These are phyloP conservation scores for Xyrauchen texanus DNA, from an alignment of 2,113 vertebrate species.

Conservation along the genomic window DNA sequence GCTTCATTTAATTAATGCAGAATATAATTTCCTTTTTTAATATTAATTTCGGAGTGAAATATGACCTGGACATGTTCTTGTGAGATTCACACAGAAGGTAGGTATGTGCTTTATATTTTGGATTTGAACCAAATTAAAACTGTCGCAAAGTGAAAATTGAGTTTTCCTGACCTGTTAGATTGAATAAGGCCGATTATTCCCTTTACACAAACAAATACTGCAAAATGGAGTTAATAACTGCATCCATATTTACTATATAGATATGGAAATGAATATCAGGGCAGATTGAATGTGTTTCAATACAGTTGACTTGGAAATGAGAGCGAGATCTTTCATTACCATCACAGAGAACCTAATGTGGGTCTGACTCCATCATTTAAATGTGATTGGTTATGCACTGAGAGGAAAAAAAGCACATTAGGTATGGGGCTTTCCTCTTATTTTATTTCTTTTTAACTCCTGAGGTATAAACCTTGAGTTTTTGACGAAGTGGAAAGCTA, in stretches of 20 bases:
- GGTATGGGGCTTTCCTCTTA: slow-evolving; percentile 47
- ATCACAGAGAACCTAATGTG: slow-evolving; percentile 39
- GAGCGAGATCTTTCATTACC: slow-evolving; percentile 41
- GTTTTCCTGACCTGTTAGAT: not conserved
- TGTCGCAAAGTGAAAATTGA: slow-evolving; percentile 15
- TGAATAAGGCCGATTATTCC: slow-evolving; percentile 34
- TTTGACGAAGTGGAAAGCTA: slow-evolving; percentile 15
- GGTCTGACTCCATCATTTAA: slow-evolving; percentile 44
- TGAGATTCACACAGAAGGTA: not conserved
- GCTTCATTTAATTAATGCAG: too few relatives aligned
- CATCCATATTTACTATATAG: slow-evolving; percentile 29
- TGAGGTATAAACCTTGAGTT: slow-evolving; percentile 30
- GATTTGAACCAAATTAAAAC: slow-evolving; percentile 13
- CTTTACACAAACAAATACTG: slow-evolving; percentile 24
- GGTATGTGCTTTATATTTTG: not conserved
- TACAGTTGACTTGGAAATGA: slow-evolving; percentile 47
- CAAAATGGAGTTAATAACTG: slow-evolving; percentile 31
- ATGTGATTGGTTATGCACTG: slow-evolving; percentile 51
- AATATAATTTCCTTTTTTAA: too few relatives aligned
- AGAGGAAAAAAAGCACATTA: slow-evolving; percentile 48
- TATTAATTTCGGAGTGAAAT: not conserved
- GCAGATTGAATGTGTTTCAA: slow-evolving; percentile 20
- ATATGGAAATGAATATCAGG: slow-evolving; percentile 37
- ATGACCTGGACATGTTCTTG: not conserved
- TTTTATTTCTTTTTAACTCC: slow-evolving; percentile 36